Evolutionary conservation across 2,888 invertebrate species (phyloP).

Genomic region (Hipparchia sbordonii): DNA sequence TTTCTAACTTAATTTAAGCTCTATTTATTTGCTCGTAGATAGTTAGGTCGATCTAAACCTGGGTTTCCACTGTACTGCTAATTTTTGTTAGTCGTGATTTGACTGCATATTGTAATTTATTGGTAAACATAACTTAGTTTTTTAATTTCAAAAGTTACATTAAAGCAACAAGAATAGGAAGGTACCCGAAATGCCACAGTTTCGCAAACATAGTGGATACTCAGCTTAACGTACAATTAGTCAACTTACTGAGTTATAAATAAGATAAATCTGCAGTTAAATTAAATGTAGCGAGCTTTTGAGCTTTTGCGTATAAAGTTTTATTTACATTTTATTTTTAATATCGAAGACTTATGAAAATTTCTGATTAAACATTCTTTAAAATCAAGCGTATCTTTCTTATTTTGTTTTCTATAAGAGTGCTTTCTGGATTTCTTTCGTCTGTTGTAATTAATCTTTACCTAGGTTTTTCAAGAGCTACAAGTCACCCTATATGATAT

Average conservation of each 20-base stretch:
- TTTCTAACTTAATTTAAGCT: background rate
- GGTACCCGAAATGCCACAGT: too few relatives aligned
- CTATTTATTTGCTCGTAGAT: slow-evolving; percentile 2
- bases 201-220: background rate
- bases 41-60: background rate
- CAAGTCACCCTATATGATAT: too few relatives aligned
- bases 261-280: background rate
- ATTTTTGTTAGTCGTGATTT: too few relatives aligned
- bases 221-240: background rate
- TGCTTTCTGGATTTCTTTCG: too few relatives aligned
- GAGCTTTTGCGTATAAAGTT: background rate
- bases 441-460: too few relatives aligned
- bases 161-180: too few relatives aligned
- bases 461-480: too few relatives aligned
- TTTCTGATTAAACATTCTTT: background rate
- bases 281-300: background rate
- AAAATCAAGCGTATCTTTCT: background rate
- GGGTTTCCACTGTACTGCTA: slow-evolving; percentile 1
- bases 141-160: too few relatives aligned
- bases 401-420: too few relatives aligned
- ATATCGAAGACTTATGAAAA: too few relatives aligned
- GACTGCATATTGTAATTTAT: too few relatives aligned
- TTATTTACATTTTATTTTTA: background rate
- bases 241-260: background rate
- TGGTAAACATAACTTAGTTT: too few relatives aligned